Conservation (phyloP, 2,797 vertebrate genomes). For the Protonibea diacanthus region DNA sequence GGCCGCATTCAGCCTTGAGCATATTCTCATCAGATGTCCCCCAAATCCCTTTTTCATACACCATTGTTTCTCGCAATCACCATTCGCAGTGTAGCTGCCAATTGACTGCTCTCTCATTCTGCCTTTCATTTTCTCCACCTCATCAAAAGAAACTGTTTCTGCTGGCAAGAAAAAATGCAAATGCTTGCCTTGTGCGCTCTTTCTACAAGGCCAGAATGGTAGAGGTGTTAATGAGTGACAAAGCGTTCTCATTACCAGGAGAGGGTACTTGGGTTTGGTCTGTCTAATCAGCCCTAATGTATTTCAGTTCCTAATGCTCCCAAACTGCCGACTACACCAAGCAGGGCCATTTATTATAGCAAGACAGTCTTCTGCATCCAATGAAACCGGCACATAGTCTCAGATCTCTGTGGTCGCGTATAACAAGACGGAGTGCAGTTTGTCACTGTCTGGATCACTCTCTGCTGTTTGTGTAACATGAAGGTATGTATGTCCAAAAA, state of each 20-base stretch:
- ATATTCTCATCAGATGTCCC: conserved; percentile 57
- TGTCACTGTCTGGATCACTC: conserved; percentile 58
- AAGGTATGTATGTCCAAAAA: not conserved
- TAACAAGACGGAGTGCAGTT: conserved; percentile 48
- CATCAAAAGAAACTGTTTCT: conserved; percentile 68
- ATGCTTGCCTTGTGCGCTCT: conserved; percentile 50
- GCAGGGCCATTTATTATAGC: conserved; percentile 72
- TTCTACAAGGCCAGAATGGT: conserved; percentile 50
- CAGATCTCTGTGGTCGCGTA: conserved; percentile 57
- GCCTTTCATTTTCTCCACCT: conserved; percentile 59
- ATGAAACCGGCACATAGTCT: conserved; percentile 50
- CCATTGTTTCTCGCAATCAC: conserved; percentile 64
- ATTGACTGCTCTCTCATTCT: conserved; percentile 55
- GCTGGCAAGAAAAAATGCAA: conserved; percentile 64
- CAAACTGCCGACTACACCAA: conserved; percentile 72
- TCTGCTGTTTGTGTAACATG: conserved; percentile 35
- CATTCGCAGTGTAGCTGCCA: conserved; percentile 48
- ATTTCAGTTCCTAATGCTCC: conserved; percentile 78
- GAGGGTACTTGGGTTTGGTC: conserved; percentile 76
- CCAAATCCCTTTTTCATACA: conserved; percentile 45
- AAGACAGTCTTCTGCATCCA: conserved; percentile 59
- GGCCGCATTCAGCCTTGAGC: conserved; percentile 22
- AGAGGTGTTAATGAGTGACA: conserved; percentile 83
- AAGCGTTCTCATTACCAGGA: conserved; percentile 83
- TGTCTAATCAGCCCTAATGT: conserved; percentile 84